Percentiles rank a stretch among this genome's conserved stretches.
Evolutionary conservation across 1,140 invertebrate genomes (phyloP).

Genomic region (Habropoda laboriosa): DNA sequence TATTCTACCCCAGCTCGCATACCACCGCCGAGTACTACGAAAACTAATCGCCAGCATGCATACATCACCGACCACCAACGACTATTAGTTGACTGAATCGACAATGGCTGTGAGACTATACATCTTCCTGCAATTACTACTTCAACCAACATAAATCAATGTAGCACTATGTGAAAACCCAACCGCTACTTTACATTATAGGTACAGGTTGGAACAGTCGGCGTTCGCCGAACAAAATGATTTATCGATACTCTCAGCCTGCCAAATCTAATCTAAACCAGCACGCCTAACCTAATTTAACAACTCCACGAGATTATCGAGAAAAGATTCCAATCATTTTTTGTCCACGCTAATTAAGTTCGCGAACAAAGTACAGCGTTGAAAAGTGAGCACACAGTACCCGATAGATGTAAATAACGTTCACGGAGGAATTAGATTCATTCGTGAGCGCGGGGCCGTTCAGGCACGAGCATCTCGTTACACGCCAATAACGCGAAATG

Average conservation of each 20-base stretch:
- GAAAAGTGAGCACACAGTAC: too few species aligned
- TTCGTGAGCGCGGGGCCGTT: background rate
- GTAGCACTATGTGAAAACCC: background rate
- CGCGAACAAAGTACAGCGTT: too few species aligned
- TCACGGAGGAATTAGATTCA: background rate
- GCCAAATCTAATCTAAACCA: too few species aligned
- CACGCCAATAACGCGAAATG: conserved; percentile 21
- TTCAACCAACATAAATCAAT: background rate
- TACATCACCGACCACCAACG: background rate
- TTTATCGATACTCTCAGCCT: too few species aligned
- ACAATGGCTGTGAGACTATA: background rate
- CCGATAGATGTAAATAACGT: background rate
- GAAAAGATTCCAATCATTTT: too few species aligned
- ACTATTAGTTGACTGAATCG: background rate
- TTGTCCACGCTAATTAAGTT: too few species aligned
- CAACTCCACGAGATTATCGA: too few species aligned
- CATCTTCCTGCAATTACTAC: background rate
- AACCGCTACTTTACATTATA: background rate
- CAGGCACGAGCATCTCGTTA: conserved; percentile 10
- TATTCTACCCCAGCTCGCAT: background rate
- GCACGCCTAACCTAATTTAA: too few species aligned
- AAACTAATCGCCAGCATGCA: background rate
- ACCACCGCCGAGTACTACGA: too few species aligned
- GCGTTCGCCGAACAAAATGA: too few species aligned
- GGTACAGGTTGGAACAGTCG: too few species aligned